Conservation (phyloP, 2,888 invertebrate species). For the Cheilosia urbana region DNA sequence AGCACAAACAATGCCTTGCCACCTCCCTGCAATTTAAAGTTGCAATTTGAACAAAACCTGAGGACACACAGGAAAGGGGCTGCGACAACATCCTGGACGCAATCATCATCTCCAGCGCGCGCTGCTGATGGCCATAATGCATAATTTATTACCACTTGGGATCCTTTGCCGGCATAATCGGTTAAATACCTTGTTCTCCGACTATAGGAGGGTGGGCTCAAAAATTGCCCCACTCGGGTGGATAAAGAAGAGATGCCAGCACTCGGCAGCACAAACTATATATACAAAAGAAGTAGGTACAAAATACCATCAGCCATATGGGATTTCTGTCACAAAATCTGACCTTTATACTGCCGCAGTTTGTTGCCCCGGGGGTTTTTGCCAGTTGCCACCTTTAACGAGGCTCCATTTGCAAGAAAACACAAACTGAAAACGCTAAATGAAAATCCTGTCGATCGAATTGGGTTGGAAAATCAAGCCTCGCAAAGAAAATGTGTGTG, state of each 20-base stretch:
- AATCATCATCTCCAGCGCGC: conserved; percentile 45
- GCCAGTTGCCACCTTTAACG: neutral
- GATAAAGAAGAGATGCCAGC: conserved; percentile 19
- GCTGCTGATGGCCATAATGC: conserved; percentile 46
- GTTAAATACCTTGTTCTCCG: conserved; percentile 38
- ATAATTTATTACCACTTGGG: conserved; percentile 58
- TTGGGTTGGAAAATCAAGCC: conserved; percentile 40
- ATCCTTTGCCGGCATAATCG: conserved; percentile 42
- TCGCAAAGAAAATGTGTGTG: neutral
- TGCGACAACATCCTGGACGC: conserved; percentile 19
- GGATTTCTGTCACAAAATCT: conserved; percentile 47
- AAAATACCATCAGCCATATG: conserved; percentile 34
- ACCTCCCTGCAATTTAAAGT: conserved; percentile 23
- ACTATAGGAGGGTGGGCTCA: conserved; percentile 17
- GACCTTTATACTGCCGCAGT: conserved; percentile 34
- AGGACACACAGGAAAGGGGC: neutral
- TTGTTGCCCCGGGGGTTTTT: neutral
- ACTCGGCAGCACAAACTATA: conserved; percentile 11
- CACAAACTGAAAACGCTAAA: conserved; percentile 7
- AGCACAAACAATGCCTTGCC: conserved; percentile 16
- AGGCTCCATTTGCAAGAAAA: neutral
- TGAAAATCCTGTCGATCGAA: conserved; percentile 22
- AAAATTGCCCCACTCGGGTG: conserved; percentile 45
- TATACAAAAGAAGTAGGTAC: neutral
- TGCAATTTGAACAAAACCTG: conserved; percentile 21